Evolutionary conservation across 2,797 vertebrate species (phyloP), one percentile per base, ranked within the genome.

Genomic region (Oreortyx pictus): DNA sequence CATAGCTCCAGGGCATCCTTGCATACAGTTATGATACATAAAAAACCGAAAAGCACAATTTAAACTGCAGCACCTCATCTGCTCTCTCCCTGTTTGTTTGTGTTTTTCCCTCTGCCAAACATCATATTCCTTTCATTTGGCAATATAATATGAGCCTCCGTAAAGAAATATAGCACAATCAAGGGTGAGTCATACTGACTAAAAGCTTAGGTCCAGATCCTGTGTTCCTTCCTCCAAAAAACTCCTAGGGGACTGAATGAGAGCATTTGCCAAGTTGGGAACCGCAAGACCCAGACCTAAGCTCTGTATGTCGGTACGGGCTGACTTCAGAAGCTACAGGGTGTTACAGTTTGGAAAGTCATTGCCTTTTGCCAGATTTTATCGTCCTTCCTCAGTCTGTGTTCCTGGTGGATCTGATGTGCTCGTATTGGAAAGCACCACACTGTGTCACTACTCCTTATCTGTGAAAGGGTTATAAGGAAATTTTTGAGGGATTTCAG

Each of bases 1-100:
- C 43, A 31, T 96, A 95, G 95, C 94, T 96, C 81, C 93, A 94
- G 94, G 95, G 90, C 95, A 96, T 96, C 87, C 93, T 91, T 94
- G 90, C 95, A 91, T 95, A 91, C 93, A 88, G 92, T 94, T 95
- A 94, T 82, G 89, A 96, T 94, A 62, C 84, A 90, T 88, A 88
- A 86, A 96, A 86, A 93, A 85, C 89, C 60, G 89, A 94, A 93
- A 94, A 91, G 80, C 79, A 88, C 74, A 70, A 83, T 94, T 94
- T 95, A 82, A 97, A 90, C 82, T 88, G 86, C 83, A 93, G 87
- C 89, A 96, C 94, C 92, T 94, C 92, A 90, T 96, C 91, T 93
- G 91, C 86, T 95, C 62, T 85, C 65, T 85, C 65, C 71, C 66
- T 88, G 70, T 92, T 91, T 92, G 91, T 95, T 91, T 80, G 93